Evolutionary conservation across 1,140 invertebrate genomes (phyloP).

Genomic region (Leptinotarsa undecemlineata): DNA sequence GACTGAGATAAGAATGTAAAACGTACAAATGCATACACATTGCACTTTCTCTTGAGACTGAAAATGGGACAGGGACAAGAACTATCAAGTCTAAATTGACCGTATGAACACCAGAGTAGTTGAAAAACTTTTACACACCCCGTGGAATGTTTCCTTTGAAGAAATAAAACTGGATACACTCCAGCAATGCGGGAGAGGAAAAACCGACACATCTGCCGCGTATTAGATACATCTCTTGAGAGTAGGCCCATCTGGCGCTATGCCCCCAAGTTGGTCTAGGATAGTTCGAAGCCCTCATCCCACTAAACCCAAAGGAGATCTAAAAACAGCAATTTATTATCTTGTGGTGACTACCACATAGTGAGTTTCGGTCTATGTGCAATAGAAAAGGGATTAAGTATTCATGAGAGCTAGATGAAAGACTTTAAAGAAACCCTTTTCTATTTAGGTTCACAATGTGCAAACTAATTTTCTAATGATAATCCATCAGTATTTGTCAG

Average conservation of each 20-base stretch:
- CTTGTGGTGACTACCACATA: constrained; percentile 20
- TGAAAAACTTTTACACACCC: neutral
- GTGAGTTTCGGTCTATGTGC: neutral
- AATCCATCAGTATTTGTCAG: too few relatives aligned
- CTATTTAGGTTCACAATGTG: too few relatives aligned
- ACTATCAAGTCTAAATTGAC: too few relatives aligned
- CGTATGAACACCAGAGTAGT: too few relatives aligned
- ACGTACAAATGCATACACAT: too few relatives aligned
- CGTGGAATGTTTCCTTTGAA: neutral
- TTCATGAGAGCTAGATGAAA: constrained; percentile 3
- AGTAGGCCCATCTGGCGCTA: constrained; percentile 16
- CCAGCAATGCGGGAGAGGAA: constrained; percentile 1
- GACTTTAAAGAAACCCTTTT: too few relatives aligned
- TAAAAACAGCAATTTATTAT: constrained; percentile 26
- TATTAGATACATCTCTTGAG: constrained; percentile 19
- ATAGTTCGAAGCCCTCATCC: constrained; percentile 18
- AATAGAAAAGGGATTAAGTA: constrained; percentile 19
- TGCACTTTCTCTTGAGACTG: too few relatives aligned
- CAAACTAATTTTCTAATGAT: too few relatives aligned
- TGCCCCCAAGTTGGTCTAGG: constrained; percentile 21
- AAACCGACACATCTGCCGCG: constrained; percentile 15
- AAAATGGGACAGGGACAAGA: too few relatives aligned
- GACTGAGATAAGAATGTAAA: too few relatives aligned
- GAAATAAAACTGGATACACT: neutral
- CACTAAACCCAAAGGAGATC: constrained; percentile 26